Base-by-base conservation (phyloP, 2,113 vertebrate species). In the Xiphophorus maculatus region DNA sequence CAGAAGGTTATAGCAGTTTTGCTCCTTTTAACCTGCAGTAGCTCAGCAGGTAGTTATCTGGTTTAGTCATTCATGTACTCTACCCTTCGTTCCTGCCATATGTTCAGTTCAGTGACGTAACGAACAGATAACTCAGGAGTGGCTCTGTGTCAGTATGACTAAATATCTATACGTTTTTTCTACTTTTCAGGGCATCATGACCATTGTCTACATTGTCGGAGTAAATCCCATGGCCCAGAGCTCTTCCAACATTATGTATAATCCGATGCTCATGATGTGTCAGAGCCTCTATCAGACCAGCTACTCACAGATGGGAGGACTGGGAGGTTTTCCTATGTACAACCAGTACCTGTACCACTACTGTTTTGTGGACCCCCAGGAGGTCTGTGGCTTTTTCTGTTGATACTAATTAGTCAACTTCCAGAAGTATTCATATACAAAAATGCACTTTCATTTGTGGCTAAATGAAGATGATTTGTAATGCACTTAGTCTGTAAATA, bases 291-390 rank as follows among this genome's bases (percentile, higher is more conserved):
- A 97, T 58, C 80, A 92, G 71, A 91, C 81, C 75, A 79, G 89
- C 60, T 91, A 94, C 79, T 87, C 90, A 0, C 92, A 93, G 71
- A 93, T 91, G 91, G 94, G 93, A 13, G 84, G 82, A 28, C 91
- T 84, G 28, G 84, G 87, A 54, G 87, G 93, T 17, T 94, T 95
- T 77, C 90, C 93, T 35, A 79, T 93, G 1, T 92, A 94, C 77
- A 96, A 96, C 93, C 96, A 97, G 92, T 97, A 97, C 81, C 91
- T 98, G 44, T 96, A 97, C 91, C 97, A 98, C 88, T 97, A 97
- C 94, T 97, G 96, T 91, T 96, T 93, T 6, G 96, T 98, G 82
- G 97, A 98, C 80, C 96, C 97, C 0, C 96, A 98, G 81, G 96
- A 98, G 96, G 96, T 97, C 51, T 65, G 89, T 81, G 42, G 6